phyloP scores from a whole-genome alignment of 2,888 invertebrate genomes.

The Heliconius sara region DNA sequence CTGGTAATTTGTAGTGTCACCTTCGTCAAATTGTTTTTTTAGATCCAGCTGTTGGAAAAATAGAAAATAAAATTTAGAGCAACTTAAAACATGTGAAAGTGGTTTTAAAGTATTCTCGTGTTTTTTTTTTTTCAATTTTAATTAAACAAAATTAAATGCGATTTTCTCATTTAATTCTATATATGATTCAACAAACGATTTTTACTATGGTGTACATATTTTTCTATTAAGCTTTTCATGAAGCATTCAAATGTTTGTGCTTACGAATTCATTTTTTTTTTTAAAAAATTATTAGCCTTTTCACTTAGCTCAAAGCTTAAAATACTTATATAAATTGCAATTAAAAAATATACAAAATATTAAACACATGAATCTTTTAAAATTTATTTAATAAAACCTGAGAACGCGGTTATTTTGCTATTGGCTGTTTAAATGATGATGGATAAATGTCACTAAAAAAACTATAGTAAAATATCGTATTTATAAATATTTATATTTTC shows the following conservation, averaged over 20 bases:
- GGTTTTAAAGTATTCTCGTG: neutral
- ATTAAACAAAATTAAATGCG: neutral
- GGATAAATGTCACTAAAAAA: neutral
- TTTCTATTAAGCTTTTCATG: conserved; percentile 21
- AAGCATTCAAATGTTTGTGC: conserved; percentile 20
- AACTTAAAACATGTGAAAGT: neutral
- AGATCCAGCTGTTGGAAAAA: conserved; percentile 86
- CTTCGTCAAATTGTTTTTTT: conserved; percentile 90
- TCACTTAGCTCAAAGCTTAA: conserved; percentile 6
- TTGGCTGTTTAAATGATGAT: neutral
- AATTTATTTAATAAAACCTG: neutral
- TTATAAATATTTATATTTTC: neutral
- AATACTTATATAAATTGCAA: conserved; percentile 5
- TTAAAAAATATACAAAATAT: neutral
- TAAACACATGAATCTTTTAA: neutral
- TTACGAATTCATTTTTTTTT: conserved; percentile 22
- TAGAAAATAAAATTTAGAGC: neutral
- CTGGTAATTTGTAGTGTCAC: conserved; percentile 94
- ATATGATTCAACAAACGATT: conserved; percentile 29
- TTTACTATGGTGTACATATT: conserved; percentile 23
- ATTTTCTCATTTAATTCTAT: conserved; percentile 15
- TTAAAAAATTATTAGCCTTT: conserved; percentile 10
- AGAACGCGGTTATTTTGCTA: neutral
- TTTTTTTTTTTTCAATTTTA: neutral
- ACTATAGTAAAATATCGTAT: neutral